A percentile compares a stretch with the other conserved stretches of the same genome.
phyloP scores from a whole-genome alignment of 92 coral and sea anemone species.

The Porites lobata region DNA sequence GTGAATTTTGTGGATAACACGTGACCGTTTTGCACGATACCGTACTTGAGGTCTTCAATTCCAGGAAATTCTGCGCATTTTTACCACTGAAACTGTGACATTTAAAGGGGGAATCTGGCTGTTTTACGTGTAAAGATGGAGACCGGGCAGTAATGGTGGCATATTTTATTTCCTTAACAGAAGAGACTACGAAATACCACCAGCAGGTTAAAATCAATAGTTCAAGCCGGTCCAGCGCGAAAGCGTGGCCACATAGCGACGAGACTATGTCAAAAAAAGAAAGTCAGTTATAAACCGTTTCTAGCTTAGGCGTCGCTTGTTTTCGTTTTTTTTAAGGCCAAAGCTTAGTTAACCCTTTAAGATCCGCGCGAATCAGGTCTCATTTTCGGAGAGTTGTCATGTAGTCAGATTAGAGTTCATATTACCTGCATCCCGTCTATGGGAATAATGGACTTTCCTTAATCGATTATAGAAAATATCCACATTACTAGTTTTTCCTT shows the following conservation, averaged over 20 bases:
- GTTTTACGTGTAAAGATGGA: too few relatives aligned
- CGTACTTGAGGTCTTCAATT: too few relatives aligned
- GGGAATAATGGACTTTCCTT: neutral
- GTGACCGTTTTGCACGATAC: too few relatives aligned
- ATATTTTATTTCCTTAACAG: neutral
- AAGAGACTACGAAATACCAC: slow-evolving; percentile 1
- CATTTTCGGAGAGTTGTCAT: neutral
- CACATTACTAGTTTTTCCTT: neutral
- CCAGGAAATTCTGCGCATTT: too few relatives aligned
- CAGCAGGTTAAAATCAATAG: neutral
- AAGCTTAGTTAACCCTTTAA: too few relatives aligned
- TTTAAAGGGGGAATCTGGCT: neutral
- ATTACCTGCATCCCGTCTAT: neutral
- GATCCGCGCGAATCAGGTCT: neutral
- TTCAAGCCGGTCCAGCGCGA: slow-evolving; percentile 4
- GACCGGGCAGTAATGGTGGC: too few relatives aligned
- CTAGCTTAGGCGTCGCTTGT: too few relatives aligned
- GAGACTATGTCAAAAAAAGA: neutral
- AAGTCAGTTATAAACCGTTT: neutral
- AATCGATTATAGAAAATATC: neutral
- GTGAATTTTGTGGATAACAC: too few relatives aligned
- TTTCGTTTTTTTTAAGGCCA: too few relatives aligned
- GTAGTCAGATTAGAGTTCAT: neutral
- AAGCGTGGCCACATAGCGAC: slow-evolving; percentile 1
- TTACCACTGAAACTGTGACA: neutral